Evolutionary conservation across 2,888 invertebrate species (phyloP).

Genomic region (Drosophila rubida): DNA sequence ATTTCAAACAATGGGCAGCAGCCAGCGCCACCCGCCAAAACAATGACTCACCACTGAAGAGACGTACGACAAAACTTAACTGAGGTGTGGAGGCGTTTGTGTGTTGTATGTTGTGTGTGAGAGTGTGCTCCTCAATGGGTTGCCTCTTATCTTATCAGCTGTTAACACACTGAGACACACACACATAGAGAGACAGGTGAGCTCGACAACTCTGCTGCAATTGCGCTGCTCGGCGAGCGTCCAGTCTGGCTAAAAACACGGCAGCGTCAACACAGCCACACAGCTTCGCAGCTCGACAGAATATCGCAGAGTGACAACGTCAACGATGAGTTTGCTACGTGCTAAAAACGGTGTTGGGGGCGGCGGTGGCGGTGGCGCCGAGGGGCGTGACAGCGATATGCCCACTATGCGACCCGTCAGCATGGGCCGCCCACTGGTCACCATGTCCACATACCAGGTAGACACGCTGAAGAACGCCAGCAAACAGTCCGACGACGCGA

Average conservation of each 20-base stretch:
- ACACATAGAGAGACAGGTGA: constrained; percentile 23
- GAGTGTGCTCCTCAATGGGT: constrained; percentile 23
- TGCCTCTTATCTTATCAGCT: constrained; percentile 62
- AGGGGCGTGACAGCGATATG: constrained; percentile 55
- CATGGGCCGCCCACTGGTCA: constrained; percentile 65
- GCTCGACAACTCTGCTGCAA: constrained; percentile 19
- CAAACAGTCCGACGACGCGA: too few species aligned
- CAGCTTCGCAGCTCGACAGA: neutral
- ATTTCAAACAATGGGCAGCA: constrained; percentile 20
- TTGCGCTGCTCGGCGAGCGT: constrained; percentile 19
- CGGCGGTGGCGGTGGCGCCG: constrained; percentile 15
- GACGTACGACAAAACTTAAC: constrained; percentile 1
- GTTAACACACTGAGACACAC: too few species aligned
- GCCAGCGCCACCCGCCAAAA: constrained; percentile 4
- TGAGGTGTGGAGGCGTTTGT: neutral
- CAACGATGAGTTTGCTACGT: constrained; percentile 67
- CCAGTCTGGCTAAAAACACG: constrained; percentile 43
- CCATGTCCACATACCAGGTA: constrained; percentile 74
- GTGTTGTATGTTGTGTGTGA: neutral
- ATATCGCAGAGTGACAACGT: neutral
- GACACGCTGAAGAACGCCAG: neutral
- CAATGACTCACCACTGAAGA: constrained; percentile 35
- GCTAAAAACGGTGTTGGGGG: constrained; percentile 39
- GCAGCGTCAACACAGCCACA: constrained; percentile 46
- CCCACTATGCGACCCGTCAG: constrained; percentile 73